Evolutionary conservation across 2,113 vertebrate species (phyloP), one percentile per base, ranked within the genome.

Genomic region (Scophthalmus maximus): DNA sequence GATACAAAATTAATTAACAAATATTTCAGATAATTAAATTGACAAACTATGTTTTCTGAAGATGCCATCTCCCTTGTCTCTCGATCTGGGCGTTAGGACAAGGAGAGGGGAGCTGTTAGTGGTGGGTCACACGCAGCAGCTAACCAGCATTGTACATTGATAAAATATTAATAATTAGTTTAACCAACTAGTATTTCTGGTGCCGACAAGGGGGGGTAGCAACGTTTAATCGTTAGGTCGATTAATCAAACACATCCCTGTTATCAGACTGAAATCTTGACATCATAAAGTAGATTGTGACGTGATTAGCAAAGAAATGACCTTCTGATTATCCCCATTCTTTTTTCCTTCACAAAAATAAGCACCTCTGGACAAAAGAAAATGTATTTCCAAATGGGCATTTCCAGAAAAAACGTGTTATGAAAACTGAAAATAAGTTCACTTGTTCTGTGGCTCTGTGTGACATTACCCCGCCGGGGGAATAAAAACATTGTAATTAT

Each of bases 401-500:
- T 57, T 51, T 42, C 20, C 36, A 27, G 2, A 32, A 29, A 18
- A 36, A 5, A 23, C 3, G 6, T 11, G 26, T 32, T 29, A 23
- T 29, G 30, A 20, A 26, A 44, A 12, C 5, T 64, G 66, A 55
- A 50, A 63, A 36, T 49, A 40, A 3, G 2, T 40, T 25, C 20
- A 26, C 20, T 18, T 56, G 17, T 18, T 53, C 20, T 50, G n/a
- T 36, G 26, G 9, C 29, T 47, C 7, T 58, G 34, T 26, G 15
- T 38, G 40, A 30, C 18, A 6, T 57, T 32, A 4, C 46, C 3
- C 40, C 38, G 10, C 64, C 27, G 20, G 60, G 57, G 51, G 46
- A 67, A 44, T 51, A 71, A 66, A 50, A 68, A 30, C 20, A 30
- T 8, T 12, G 69, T 29, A 12, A 72, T 66, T 69, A 60, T 69